phyloP scores from a whole-genome alignment of 2,888 invertebrate species.

The Chrysotoxum bicinctum region DNA sequence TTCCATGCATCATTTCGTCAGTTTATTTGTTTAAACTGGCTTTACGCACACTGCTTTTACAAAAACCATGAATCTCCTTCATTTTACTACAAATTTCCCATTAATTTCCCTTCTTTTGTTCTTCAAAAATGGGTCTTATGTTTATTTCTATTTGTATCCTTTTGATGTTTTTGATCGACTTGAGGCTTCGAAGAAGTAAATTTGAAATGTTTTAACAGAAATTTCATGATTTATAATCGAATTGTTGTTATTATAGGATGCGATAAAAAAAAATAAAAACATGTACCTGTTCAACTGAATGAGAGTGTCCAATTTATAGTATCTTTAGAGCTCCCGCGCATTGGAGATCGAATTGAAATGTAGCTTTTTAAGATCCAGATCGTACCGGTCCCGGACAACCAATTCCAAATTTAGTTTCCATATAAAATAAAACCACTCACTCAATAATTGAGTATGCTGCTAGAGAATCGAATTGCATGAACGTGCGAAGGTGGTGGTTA shows the following conservation, averaged over 20 bases:
- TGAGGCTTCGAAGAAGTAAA: too few species aligned
- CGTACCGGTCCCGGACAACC: constrained; percentile 9
- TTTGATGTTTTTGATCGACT: too few species aligned
- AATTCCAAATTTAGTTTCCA: constrained; percentile 47
- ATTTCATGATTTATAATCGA: too few species aligned
- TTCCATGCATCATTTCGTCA: too few species aligned
- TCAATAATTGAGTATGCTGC: constrained; percentile 14
- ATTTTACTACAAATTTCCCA: background rate
- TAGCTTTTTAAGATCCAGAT: constrained; percentile 21
- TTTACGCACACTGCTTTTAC: too few species aligned
- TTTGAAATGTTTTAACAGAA: too few species aligned
- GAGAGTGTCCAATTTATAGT: background rate
- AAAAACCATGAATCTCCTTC: background rate
- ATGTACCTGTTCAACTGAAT: too few species aligned
- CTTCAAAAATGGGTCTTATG: too few species aligned
- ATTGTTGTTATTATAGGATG: too few species aligned
- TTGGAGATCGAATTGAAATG: constrained; percentile 35
- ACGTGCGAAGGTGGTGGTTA: constrained; percentile 32
- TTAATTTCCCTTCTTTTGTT: background rate
- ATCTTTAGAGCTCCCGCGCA: background rate
- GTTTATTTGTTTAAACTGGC: too few species aligned
- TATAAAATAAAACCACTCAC: constrained; percentile 30
- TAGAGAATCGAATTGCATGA: constrained; percentile 24
- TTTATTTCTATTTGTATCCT: too few species aligned
- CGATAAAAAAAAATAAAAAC: background rate